A percentile compares a stretch with the other conserved stretches of the same genome.
These are phyloP conservation scores for human DNA, from an alignment of 2,113 vertebrate genomes.

Conservation along the genomic window DNA sequence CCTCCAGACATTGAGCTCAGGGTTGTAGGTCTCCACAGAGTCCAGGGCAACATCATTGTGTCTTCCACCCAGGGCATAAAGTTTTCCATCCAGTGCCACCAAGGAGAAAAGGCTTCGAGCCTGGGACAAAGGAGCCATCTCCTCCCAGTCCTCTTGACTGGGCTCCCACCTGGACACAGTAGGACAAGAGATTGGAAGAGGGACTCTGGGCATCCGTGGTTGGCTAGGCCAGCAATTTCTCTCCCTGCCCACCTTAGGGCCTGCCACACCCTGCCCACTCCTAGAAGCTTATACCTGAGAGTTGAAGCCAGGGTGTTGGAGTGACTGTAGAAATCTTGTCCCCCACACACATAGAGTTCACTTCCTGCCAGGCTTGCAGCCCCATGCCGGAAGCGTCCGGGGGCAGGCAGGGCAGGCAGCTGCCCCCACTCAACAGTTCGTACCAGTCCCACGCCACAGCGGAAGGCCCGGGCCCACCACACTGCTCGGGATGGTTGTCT, in stretches of 20 bases:
- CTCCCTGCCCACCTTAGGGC: neutral
- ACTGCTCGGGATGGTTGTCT: slow-evolving; percentile 86
- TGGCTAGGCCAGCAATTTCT: neutral
- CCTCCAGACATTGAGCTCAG: slow-evolving; percentile 85
- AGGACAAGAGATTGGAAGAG: neutral
- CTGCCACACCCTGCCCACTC: neutral
- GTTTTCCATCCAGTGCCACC: slow-evolving; percentile 81
- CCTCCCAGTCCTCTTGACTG: slow-evolving; percentile 83
- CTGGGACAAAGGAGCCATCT: slow-evolving; percentile 83
- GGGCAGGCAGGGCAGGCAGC: slow-evolving; percentile 88
- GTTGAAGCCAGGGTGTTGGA: slow-evolving; percentile 88
- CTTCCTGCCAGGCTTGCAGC: slow-evolving; percentile 82
- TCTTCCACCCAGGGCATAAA: slow-evolving; percentile 88
- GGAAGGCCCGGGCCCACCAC: slow-evolving; percentile 91
- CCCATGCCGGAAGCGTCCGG: slow-evolving; percentile 91
- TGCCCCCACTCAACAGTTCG: slow-evolving; percentile 92
- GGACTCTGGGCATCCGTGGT: neutral
- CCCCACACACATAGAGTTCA: slow-evolving; percentile 89
- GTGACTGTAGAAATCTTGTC: slow-evolving; percentile 90
- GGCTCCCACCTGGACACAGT: slow-evolving; percentile 83
- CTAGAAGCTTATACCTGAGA: slow-evolving; percentile 87
- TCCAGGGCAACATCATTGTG: slow-evolving; percentile 80
- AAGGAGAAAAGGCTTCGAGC: slow-evolving; percentile 85
- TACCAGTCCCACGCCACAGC: slow-evolving; percentile 89
- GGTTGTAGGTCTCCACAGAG: slow-evolving; percentile 85